Evolutionary conservation across 2,797 vertebrate species (phyloP), one percentile per base, ranked within the genome.

Genomic region (Micropoecilia bifurca): DNA sequence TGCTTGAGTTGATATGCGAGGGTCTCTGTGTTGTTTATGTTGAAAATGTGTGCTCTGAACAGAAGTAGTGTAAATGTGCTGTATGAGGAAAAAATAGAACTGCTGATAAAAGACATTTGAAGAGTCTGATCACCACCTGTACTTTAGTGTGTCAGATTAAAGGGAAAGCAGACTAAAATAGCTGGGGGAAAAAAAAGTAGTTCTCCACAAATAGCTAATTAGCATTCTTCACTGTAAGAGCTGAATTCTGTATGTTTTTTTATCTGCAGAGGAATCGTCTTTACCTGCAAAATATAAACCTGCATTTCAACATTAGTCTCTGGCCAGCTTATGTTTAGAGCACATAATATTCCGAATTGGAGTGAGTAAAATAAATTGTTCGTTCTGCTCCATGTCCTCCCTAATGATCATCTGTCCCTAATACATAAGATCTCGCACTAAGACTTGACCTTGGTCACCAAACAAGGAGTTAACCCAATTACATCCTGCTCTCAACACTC

Each of bases 351-450:
- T 81, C 41, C 33, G 46, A 85, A 87, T 77, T 59, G 75, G 76
- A 89, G 73, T 63, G 76, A 89, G 73, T 63, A 47, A 82, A 89
- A 83, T 73, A 71, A 79, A 83, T 80, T 22, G 63, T 50, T 69
- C 80, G 89, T 57, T 77, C 28, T 75, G 66, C 85, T 88, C 87
- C 68, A 74, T 73, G 75, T 78, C 78, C 81, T 73, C 66, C 41
- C 80, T 91, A 90, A 93, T 93, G 79, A 91, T 83, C 78, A 85
- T 78, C 89, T 18, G 85, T 73, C 75, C 91, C 71, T 89, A 92
- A 91, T 91, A 88, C 88, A 88, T 46, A 16, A 82, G 87, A 91
- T 91, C 88, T 86, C 82, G 86, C 90, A 88, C 85, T 84, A 81
- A 92, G 75, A 71, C 81, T 74, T 87, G 76, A 91, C 86, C 83